phyloP scores from a whole-genome alignment of 2,113 vertebrate genomes.

The Pygathrix nemaeus region DNA sequence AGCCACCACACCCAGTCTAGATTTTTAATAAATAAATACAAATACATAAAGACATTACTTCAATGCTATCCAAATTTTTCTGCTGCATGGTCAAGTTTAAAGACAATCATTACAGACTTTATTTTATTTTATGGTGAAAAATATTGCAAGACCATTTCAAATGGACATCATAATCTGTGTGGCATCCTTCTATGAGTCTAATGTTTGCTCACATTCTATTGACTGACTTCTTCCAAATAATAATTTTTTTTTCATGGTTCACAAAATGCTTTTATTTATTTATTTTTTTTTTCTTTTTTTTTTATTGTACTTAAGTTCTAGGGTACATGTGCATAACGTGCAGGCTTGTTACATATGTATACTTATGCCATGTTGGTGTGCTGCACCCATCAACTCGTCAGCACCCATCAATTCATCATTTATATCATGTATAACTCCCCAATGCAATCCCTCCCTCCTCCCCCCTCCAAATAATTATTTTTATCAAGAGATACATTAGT shows the following conservation, averaged over 20 bases:
- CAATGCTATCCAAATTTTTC: not conserved
- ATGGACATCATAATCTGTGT: not conserved
- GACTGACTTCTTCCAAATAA: not conserved
- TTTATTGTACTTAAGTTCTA: too few species aligned
- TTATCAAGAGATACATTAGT: not conserved
- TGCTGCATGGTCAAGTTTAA: not conserved
- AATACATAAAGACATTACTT: not conserved
- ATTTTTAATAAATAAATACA: not conserved
- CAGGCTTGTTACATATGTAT: too few species aligned
- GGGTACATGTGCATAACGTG: too few species aligned
- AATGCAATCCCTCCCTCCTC: too few species aligned
- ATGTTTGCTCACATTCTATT: not conserved
- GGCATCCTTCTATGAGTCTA: not conserved
- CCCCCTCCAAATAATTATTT: not conserved
- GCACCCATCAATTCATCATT: too few species aligned
- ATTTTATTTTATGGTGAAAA: not conserved
- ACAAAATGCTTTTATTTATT: too few species aligned
- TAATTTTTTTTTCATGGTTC: too few species aligned
- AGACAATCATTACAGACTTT: too few species aligned
- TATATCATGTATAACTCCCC: too few species aligned
- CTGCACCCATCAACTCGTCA: too few species aligned
- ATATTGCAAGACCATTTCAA: not conserved
- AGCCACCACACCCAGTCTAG: not conserved
- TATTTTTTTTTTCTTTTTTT: too few species aligned
- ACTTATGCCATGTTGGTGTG: too few species aligned